These are phyloP conservation scores for Drosophila parabipectinata DNA, from an alignment of 1,140 invertebrate genomes.

Conservation along the genomic window DNA sequence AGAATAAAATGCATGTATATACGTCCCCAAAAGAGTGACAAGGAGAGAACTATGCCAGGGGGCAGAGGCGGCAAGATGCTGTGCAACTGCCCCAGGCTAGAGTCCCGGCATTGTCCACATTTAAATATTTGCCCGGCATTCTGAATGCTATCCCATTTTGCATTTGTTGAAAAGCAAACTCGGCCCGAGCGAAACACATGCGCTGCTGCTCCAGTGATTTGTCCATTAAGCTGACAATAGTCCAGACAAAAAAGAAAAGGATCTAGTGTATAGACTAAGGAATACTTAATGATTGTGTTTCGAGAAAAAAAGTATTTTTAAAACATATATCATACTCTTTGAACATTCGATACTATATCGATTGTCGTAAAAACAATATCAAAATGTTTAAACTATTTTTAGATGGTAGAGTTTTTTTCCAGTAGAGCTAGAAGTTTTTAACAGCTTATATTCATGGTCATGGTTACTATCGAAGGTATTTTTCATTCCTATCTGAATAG, in stretches of 20 bases:
- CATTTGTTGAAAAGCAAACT: constrained; percentile 65
- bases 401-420: no score
- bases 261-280: background rate
- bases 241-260: constrained; percentile 16
- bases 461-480: no score
- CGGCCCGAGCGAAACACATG: constrained; percentile 40
- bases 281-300: background rate
- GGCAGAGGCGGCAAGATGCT: constrained; percentile 18
- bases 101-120: constrained; percentile 63
- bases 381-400: no score
- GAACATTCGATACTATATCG: no score
- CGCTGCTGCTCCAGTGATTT: constrained; percentile 46
- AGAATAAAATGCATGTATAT: constrained; percentile 30
- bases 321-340: background rate
- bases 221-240: constrained; percentile 61
- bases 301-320: background rate
- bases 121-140: constrained; percentile 78
- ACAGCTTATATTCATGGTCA: no score
- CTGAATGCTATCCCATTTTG: constrained; percentile 71
- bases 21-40: constrained; percentile 11
- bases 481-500: no score
- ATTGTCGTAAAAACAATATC: no score
- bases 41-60: background rate
- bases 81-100: constrained; percentile 29
- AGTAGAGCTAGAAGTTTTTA: no score